Evolutionary conservation across 1,140 invertebrate species (phyloP), one percentile per base, ranked within the genome.

Genomic region (Sminthurinus signatus): DNA sequence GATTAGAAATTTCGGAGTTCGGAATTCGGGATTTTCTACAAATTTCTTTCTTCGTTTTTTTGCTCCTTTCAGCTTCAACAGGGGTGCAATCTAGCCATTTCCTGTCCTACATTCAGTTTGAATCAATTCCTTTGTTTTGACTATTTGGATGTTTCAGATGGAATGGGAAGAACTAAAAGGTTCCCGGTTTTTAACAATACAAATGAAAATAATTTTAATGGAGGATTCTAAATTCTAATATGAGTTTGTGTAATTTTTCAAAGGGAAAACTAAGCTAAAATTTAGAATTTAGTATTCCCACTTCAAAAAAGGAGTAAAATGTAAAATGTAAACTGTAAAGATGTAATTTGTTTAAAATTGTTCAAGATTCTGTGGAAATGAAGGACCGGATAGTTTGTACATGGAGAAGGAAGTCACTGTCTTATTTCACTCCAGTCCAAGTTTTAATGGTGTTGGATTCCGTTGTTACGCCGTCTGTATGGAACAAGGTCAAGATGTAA

Each of bases 61-160:
- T n/a, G n/a, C n/a, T n/a, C n/a, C 5, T n/a, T 29, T 8, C 50
- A 52, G 50, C 50, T 52, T 5, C 10, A 52, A 2, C 23, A 52
- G n/a, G n/a, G n/a, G n/a, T 52, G 50, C 19, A 52, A 5, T 3
- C 28, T 52, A 27, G 50, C 50, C 21, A 52, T 52, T 12, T 14
- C 50, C 21, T 52, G 50, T 21, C 50, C 50, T 12, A 52, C 10
- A 5, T 52, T 52, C 28, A 31, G 15, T 15, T 23, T 52, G 50
- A 52, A 52, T 21, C 10, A 52, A 23, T 52, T 52, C 50, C 50
- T 52, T 3, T 52, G 50, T 21, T 52, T 52, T 19, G 50, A 52
- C 27, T 52, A 52, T 23, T 21, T 52, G 21, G 50, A 52, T 3
- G 50, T 52, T 10, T 27, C 50, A 10, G 50, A 52, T 31, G 50